These are phyloP conservation scores for Bubo scandiacus DNA, from an alignment of 2,113 vertebrate species.

Conservation along the genomic window DNA sequence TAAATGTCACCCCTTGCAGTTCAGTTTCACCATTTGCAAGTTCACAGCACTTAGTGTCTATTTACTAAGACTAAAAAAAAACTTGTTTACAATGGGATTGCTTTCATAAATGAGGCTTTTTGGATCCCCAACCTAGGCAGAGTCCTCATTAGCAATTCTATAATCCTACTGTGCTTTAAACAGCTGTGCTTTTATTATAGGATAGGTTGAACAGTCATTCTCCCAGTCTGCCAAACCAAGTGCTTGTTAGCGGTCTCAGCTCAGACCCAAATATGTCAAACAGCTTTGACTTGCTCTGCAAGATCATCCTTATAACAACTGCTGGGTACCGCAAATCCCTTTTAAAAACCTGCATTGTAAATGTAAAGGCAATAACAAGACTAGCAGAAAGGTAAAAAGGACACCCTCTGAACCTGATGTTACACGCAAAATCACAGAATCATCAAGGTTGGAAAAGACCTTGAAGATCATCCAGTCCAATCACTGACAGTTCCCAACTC, in stretches of 20 bases:
- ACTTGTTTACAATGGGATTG: neutral
- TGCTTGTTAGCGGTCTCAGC: neutral
- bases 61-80: neutral
- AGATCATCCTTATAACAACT: neutral
- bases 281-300: neutral
- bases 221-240: neutral
- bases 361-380: neutral
- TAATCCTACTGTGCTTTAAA: neutral
- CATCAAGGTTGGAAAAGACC: too few species aligned
- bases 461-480: too few species aligned
- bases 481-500: too few species aligned
- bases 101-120: neutral
- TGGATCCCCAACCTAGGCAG: neutral
- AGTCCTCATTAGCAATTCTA: neutral
- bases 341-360: neutral
- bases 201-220: neutral
- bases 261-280: neutral
- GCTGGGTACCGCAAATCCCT: neutral
- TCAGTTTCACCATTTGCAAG: conserved; percentile 22
- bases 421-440: too few species aligned
- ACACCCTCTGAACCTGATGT: neutral
- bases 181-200: neutral
- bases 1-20: neutral
- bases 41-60: neutral
- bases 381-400: neutral